Evolutionary conservation across 2,888 invertebrate genomes (phyloP).

Genomic region (Hyposoter dolosus): DNA sequence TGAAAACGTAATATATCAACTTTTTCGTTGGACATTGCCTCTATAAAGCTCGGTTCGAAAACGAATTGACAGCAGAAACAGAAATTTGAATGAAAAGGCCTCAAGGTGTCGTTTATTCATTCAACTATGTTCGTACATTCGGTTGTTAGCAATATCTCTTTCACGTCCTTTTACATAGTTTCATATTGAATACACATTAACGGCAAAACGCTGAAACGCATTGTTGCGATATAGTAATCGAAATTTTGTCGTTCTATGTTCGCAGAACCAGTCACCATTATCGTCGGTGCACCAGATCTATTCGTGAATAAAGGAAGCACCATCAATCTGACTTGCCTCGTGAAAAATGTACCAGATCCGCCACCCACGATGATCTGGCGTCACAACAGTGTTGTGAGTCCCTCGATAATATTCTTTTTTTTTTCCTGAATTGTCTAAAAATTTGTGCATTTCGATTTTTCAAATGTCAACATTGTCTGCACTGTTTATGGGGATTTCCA

Average conservation of each 20-base stretch:
- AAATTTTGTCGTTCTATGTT: slow-evolving; percentile 38
- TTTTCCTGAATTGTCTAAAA: neutral
- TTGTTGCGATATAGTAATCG: slow-evolving; percentile 40
- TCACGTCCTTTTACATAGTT: slow-evolving; percentile 21
- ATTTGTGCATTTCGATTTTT: neutral
- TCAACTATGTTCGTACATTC: neutral
- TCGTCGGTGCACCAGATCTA: slow-evolving; percentile 92
- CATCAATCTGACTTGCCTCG: slow-evolving; percentile 94
- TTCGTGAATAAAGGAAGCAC: slow-evolving; percentile 95
- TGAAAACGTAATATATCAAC: neutral
- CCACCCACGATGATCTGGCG: slow-evolving; percentile 94
- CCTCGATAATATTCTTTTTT: slow-evolving; percentile 34
- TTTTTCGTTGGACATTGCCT: neutral
- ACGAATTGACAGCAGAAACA: slow-evolving; percentile 1
- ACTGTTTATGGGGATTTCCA: neutral
- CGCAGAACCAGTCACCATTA: slow-evolving; percentile 93
- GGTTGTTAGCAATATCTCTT: slow-evolving; percentile 35
- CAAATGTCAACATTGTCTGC: neutral
- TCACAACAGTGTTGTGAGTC: slow-evolving; percentile 89
- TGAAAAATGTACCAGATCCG: slow-evolving; percentile 93
- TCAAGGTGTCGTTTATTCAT: slow-evolving; percentile 29
- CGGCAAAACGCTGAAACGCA: slow-evolving; percentile 12
- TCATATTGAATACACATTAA: slow-evolving; percentile 23
- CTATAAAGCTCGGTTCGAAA: neutral
- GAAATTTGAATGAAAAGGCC: slow-evolving; percentile 49